Evolutionary conservation across 2,797 vertebrate genomes (phyloP).

Genomic region (Gobionotothen gibberifrons): DNA sequence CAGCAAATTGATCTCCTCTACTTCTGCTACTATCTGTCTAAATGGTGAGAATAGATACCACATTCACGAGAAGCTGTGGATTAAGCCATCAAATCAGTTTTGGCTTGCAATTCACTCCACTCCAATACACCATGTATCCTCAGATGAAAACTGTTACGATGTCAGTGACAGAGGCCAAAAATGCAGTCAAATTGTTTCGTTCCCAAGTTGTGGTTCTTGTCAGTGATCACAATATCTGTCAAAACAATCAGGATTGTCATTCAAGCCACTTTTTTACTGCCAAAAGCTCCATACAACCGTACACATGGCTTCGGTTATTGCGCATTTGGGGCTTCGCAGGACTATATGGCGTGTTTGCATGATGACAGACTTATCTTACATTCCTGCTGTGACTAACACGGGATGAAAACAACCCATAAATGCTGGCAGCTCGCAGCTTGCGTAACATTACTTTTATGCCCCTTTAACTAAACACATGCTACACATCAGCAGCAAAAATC

Average conservation of each 20-base stretch:
- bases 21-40: not conserved
- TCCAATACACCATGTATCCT: not conserved
- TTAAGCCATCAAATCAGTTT: not conserved
- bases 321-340: conserved; percentile 51
- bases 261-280: conserved; percentile 26
- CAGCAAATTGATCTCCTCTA: not conserved
- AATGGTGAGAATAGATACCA: not conserved
- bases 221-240: conserved; percentile 39
- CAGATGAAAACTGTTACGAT: conserved; percentile 6
- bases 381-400: conserved; percentile 62
- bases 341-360: conserved; percentile 58
- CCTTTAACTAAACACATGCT: conserved; percentile 20
- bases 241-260: conserved; percentile 34
- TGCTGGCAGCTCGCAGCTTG: conserved; percentile 42
- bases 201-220: conserved; percentile 18
- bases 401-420: conserved; percentile 54
- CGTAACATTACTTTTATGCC: conserved; percentile 30
- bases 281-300: conserved; percentile 15
- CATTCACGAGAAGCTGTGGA: conserved; percentile 9
- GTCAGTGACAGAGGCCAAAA: conserved; percentile 13
- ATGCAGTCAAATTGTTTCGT: conserved; percentile 1
- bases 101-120: not conserved
- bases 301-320: conserved; percentile 73
- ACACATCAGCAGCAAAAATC: conserved; percentile 1
- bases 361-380: conserved; percentile 69